These are phyloP conservation scores for Cuculus canorus DNA, from an alignment of 2,797 vertebrate species.

Conservation along the genomic window DNA sequence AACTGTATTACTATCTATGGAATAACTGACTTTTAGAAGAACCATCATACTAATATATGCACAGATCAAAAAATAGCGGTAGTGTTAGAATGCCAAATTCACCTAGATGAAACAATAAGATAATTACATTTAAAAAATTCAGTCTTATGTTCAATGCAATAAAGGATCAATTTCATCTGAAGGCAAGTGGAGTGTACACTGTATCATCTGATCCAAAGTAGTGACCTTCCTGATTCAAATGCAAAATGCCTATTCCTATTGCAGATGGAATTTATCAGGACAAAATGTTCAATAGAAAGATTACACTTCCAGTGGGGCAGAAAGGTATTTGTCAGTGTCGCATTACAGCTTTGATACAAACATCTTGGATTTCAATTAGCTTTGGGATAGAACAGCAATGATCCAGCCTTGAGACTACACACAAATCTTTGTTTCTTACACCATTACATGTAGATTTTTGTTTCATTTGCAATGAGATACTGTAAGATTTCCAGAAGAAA, in stretches of 20 bases:
- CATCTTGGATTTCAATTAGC: conserved; percentile 78
- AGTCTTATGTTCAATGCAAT: conserved; percentile 30
- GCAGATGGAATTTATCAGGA: conserved; percentile 75
- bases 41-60: background rate
- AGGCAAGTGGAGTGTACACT: conserved; percentile 45
- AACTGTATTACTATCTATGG: background rate
- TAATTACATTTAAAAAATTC: conserved; percentile 65
- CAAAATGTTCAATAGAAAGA: conserved; percentile 77
- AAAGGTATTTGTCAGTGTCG: conserved; percentile 80
- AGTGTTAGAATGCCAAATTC: conserved; percentile 19
- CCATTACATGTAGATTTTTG: conserved; percentile 37
- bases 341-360: conserved; percentile 74
- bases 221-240: conserved; percentile 78
- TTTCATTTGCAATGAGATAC: conserved; percentile 50
- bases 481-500: conserved; percentile 61
- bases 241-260: conserved; percentile 70
- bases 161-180: conserved; percentile 70
- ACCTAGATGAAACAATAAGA: conserved; percentile 48
- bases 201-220: conserved; percentile 51
- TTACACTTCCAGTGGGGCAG: conserved; percentile 80
- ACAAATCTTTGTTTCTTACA: conserved; percentile 56
- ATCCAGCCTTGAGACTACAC: conserved; percentile 40
- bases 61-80: background rate
- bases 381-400: conserved; percentile 68
- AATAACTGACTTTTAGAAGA: background rate